A percentile compares a stretch with the other conserved stretches of the same genome.
These are phyloP conservation scores for Lamproptera curius DNA, from an alignment of 2,888 invertebrate genomes.

Conservation along the genomic window DNA sequence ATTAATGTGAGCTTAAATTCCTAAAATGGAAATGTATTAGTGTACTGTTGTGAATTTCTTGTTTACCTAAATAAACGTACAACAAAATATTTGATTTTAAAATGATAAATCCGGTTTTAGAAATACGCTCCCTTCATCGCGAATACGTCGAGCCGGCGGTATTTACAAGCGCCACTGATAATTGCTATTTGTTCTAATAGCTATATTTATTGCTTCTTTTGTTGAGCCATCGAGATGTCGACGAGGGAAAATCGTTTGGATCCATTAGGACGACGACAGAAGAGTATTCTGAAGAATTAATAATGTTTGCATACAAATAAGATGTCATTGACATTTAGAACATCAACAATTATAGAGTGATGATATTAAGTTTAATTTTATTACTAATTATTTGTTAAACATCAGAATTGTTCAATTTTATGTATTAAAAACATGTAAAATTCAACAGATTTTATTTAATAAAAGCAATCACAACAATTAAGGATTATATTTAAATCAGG, in stretches of 20 bases:
- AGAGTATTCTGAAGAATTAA: conserved; percentile 70
- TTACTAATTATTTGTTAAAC: conserved; percentile 23
- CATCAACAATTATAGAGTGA: conserved; percentile 54
- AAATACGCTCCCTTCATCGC: conserved; percentile 72
- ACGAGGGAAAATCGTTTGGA: conserved; percentile 64
- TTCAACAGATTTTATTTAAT: not conserved
- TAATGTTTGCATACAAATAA: conserved; percentile 21
- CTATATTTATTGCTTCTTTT: conserved; percentile 82
- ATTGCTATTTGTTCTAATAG: conserved; percentile 79
- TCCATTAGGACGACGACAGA: conserved; percentile 53
- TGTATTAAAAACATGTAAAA: conserved; percentile 20
- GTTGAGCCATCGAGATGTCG: conserved; percentile 71
- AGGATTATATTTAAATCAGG: not conserved
- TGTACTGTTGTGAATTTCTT: too few species aligned
- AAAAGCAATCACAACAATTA: not conserved
- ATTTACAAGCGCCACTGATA: conserved; percentile 83
- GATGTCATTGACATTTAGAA: conserved; percentile 40
- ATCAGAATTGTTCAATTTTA: conserved; percentile 26
- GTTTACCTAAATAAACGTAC: too few species aligned
- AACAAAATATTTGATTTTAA: too few species aligned
- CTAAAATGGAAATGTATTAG: too few species aligned
- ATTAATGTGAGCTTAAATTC: too few species aligned
- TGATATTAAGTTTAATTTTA: conserved; percentile 30
- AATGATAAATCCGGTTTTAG: conserved; percentile 42
- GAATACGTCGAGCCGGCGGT: conserved; percentile 78